Conservation (phyloP, 2,888 invertebrate species). For the Platycnemis pennipes region DNA sequence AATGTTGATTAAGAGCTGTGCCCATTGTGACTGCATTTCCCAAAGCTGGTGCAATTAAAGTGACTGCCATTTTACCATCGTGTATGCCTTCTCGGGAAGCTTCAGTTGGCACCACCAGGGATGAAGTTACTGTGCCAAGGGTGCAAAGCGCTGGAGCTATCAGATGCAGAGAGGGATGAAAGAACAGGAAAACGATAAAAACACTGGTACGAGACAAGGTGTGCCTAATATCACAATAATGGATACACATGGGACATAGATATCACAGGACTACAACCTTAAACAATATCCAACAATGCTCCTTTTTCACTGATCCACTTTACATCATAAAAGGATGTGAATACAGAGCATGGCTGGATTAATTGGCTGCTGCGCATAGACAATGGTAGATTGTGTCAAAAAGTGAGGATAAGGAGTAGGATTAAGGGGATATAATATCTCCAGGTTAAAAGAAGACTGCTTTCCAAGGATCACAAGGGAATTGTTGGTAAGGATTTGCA, state of each 20-base stretch:
- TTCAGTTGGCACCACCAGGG: slow-evolving; percentile 5
- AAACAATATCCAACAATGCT: slow-evolving; percentile 44
- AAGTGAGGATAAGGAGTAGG: slow-evolving; percentile 5
- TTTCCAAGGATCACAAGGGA: not conserved
- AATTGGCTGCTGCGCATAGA: slow-evolving; percentile 40
- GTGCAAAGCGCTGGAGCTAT: slow-evolving; percentile 36
- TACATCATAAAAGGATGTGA: slow-evolving; percentile 29
- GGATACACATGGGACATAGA: slow-evolving; percentile 52
- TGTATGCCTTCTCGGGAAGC: not conserved
- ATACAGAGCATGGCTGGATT: slow-evolving; percentile 20
- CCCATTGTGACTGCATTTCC: slow-evolving; percentile 22
- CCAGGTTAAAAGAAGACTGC: slow-evolving; percentile 23
- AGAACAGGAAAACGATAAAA: slow-evolving; percentile 50
- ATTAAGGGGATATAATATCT: not conserved
- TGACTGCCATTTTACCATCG: slow-evolving; percentile 28
- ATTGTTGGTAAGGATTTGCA: slow-evolving; percentile 30
- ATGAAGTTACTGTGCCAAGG: slow-evolving; percentile 30
- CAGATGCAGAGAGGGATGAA: not conserved
- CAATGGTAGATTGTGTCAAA: slow-evolving; percentile 30
- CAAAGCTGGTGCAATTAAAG: slow-evolving; percentile 25
- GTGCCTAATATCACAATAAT: slow-evolving; percentile 46
- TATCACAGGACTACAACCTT: slow-evolving; percentile 46
- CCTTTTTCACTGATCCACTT: slow-evolving; percentile 24
- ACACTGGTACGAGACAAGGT: slow-evolving; percentile 50
- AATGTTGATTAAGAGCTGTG: not conserved